Percentiles rank a stretch among this genome's conserved stretches.
phyloP scores from a whole-genome alignment of 2,888 invertebrate species.

The Rhogogaster chlorosoma region DNA sequence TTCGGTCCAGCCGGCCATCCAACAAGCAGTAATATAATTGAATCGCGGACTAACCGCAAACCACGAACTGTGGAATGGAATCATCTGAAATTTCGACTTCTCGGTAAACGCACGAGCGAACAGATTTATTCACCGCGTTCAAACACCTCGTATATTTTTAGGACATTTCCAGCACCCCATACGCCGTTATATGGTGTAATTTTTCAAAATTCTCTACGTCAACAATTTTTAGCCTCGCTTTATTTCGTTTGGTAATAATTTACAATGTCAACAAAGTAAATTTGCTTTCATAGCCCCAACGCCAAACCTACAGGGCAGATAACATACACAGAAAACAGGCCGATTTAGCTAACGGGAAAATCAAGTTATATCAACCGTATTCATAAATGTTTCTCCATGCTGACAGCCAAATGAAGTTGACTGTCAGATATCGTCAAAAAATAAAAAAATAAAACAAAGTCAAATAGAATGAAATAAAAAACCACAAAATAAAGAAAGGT shows the following conservation, averaged over 20 bases:
- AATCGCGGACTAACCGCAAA: conserved; percentile 31
- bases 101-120: conserved; percentile 13
- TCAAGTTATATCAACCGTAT: conserved; percentile 9
- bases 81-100: conserved; percentile 36
- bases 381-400: conserved; percentile 1
- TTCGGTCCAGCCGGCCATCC: conserved; percentile 12
- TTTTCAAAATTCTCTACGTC: conserved; percentile 36
- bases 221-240: conserved; percentile 27
- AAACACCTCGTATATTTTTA: conserved; percentile 15
- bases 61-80: conserved; percentile 18
- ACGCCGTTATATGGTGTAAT: not conserved
- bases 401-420: not conserved
- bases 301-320: not conserved
- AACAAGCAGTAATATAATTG: conserved; percentile 29
- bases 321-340: not conserved
- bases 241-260: conserved; percentile 24
- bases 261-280: conserved; percentile 32
- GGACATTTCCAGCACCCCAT: not conserved
- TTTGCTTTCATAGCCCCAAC: not conserved
- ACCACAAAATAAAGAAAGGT: not conserved
- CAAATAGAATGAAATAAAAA: too few relatives aligned
- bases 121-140: conserved; percentile 18
- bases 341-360: not conserved
- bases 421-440: not conserved
- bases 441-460: not conserved